These are phyloP conservation scores for Apteryx owenii DNA, from an alignment of 2,113 vertebrate genomes.

Conservation along the genomic window DNA sequence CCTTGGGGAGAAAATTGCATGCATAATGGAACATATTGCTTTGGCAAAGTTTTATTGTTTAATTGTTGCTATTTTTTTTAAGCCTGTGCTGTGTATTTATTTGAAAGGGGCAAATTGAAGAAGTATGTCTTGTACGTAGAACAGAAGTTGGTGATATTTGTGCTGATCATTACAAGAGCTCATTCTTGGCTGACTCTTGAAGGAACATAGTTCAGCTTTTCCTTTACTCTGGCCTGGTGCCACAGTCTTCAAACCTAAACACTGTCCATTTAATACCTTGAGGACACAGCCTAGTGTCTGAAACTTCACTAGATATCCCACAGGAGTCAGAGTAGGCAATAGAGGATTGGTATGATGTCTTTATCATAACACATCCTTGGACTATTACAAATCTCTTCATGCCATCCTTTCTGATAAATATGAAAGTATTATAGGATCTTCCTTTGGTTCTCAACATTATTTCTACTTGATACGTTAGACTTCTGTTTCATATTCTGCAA, in stretches of 20 bases:
- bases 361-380: background rate
- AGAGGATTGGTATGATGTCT: background rate
- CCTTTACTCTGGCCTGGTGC: background rate
- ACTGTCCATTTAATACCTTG: background rate
- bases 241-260: background rate
- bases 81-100: background rate
- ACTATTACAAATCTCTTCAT: background rate
- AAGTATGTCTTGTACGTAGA: background rate
- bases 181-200: background rate
- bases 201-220: background rate
- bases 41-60: background rate
- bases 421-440: background rate
- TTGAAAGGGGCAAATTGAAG: constrained; percentile 5
- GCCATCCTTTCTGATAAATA: background rate
- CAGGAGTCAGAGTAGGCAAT: background rate
- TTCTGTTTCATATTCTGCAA: constrained; percentile 54
- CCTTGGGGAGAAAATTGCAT: background rate
- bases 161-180: background rate
- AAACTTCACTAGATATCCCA: background rate
- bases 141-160: background rate
- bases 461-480: background rate
- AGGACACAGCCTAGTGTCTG: background rate
- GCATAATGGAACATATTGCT: background rate
- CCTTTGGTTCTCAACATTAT: background rate
- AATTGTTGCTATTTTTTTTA: background rate